These are phyloP conservation scores for Gnathonemus echidnorhynchus DNA, from an alignment of 2,113 vertebrate genomes.

Conservation along the genomic window DNA sequence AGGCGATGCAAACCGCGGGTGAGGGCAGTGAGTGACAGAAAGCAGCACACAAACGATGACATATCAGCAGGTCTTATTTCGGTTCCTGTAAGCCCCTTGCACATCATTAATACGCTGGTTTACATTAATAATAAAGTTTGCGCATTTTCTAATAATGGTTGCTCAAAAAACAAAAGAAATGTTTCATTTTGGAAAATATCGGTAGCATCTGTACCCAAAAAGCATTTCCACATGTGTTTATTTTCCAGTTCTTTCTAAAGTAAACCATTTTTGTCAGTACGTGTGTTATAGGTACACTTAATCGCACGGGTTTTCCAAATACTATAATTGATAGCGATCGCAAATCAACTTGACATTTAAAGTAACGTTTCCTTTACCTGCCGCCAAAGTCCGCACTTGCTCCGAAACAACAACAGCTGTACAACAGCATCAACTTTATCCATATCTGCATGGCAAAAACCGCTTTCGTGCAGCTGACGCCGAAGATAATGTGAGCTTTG, in stretches of 20 bases:
- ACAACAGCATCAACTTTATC: constrained; percentile 59
- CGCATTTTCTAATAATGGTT: not conserved
- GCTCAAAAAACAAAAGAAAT: not conserved
- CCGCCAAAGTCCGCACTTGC: constrained; percentile 74
- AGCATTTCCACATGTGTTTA: not conserved
- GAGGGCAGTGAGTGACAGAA: not conserved
- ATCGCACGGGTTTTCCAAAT: not conserved
- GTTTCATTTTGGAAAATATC: not conserved
- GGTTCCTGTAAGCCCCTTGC: not conserved
- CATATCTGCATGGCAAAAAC: constrained; percentile 55
- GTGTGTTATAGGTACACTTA: not conserved
- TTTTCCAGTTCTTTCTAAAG: not conserved
- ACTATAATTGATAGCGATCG: not conserved
- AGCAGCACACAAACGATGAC: not conserved
- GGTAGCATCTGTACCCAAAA: not conserved
- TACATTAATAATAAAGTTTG: not conserved
- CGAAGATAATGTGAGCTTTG: not conserved
- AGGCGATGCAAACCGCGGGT: not conserved
- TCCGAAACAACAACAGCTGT: constrained; percentile 54
- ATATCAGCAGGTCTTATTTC: not conserved
- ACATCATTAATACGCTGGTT: not conserved
- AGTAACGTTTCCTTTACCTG: constrained; percentile 60
- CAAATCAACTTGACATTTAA: not conserved
- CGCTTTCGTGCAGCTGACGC: not conserved
- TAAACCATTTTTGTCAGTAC: not conserved